Evolutionary conservation across 2,113 vertebrate species (phyloP).

Genomic region (Otolemur garnettii): DNA sequence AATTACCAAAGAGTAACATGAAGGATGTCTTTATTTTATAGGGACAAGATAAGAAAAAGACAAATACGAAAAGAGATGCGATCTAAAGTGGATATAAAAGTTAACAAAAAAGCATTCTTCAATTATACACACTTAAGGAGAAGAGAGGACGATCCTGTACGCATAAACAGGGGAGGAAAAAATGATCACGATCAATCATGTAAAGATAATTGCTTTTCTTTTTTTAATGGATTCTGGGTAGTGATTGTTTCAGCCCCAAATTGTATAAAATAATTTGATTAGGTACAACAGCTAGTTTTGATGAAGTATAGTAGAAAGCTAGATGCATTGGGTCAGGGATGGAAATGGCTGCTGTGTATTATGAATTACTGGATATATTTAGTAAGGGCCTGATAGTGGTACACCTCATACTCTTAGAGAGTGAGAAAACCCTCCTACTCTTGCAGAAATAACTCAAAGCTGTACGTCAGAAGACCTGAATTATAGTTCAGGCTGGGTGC

Average conservation of each 20-base stretch:
- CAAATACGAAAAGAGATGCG: constrained; percentile 43
- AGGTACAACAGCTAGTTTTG: constrained; percentile 8
- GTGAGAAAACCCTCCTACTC: background rate
- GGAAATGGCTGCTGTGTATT: background rate
- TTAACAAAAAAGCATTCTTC: constrained; percentile 40
- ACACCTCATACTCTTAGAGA: background rate
- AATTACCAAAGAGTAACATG: background rate
- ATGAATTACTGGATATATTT: constrained; percentile 1
- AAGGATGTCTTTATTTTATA: constrained; percentile 44
- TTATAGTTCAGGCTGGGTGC: background rate
- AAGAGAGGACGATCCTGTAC: background rate
- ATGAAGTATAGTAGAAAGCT: background rate
- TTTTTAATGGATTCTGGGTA: constrained; percentile 21
- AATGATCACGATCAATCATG: background rate
- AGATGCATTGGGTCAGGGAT: background rate
- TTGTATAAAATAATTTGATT: constrained; percentile 55
- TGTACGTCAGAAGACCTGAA: background rate
- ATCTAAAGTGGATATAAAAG: constrained; percentile 44
- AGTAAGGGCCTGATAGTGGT: background rate
- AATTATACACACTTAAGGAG: background rate
- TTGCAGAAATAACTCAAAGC: background rate
- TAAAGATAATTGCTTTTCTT: constrained; percentile 6
- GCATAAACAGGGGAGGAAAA: constrained; percentile 27
- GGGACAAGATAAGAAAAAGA: constrained; percentile 28
- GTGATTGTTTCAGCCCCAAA: background rate